These are phyloP conservation scores for Oncorhynchus tshawytscha DNA, from an alignment of 2,113 vertebrate species.

Conservation along the genomic window DNA sequence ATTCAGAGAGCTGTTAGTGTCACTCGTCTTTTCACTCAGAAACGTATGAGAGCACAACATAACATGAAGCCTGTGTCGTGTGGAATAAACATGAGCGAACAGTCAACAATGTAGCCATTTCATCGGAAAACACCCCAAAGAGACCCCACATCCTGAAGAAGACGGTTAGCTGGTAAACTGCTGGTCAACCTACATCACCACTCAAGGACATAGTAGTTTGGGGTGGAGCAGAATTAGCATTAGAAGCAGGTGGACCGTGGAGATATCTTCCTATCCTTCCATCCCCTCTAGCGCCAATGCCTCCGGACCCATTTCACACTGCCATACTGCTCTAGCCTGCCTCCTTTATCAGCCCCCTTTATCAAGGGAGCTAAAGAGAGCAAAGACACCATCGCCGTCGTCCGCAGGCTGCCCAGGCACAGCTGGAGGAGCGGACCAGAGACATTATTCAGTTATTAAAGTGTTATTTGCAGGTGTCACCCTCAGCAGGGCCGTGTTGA, in stretches of 20 bases:
- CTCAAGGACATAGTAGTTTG: constrained; percentile 21
- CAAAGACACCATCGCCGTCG: not conserved
- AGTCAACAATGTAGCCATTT: not conserved
- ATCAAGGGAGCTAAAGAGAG: not conserved
- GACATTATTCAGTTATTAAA: constrained; percentile 69
- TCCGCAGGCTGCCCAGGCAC: not conserved
- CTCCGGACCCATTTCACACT: constrained; percentile 4
- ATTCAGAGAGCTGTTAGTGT: not conserved
- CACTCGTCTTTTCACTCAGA: not conserved
- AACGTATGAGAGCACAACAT: too few relatives aligned
- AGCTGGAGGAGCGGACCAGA: constrained; percentile 9
- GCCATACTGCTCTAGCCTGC: not conserved
- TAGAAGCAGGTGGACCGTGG: constrained; percentile 35
- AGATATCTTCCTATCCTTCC: constrained; percentile 33
- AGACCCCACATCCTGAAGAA: constrained; percentile 4
- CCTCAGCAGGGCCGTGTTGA: constrained; percentile 58
- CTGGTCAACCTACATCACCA: not conserved
- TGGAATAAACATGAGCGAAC: constrained; percentile 20
- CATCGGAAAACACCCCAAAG: not conserved
- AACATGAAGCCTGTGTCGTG: constrained; percentile 16
- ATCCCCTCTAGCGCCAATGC: not conserved
- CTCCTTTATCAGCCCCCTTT: not conserved
- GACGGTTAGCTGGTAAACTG: not conserved
- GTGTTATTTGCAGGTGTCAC: constrained; percentile 68
- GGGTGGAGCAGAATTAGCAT: constrained; percentile 31